Base-by-base conservation (phyloP, 2,888 invertebrate species). In the Dynastes hyllus region DNA sequence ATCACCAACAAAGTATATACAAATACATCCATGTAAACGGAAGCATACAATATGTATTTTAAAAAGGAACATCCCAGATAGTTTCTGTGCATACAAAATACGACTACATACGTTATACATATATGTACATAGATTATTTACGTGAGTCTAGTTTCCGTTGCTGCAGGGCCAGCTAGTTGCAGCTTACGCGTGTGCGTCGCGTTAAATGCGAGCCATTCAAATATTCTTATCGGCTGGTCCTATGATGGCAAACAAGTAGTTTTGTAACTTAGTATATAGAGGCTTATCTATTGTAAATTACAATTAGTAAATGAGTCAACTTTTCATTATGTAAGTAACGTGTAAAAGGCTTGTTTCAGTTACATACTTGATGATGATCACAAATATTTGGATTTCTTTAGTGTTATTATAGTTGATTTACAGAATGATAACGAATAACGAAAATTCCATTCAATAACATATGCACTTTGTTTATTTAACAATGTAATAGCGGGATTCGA, bases 221-320 rank as follows among this genome's bases (percentile, higher is more conserved):
- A 58, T 9, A 22, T n/a, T 58, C 55, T 58, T 58, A 58, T 58
- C 55, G 3, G 53, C n/a, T 45, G n/a, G 53, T 58, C 5, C 22
- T 22, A 5, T 2, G 53, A 5, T 53, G 55, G 16, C 22, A 22
- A 58, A 58, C 6, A 1, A 58, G 16, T 16, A 22, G 55, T 58
- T 22, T 22, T 27, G 8, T 58, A 58, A 58, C 55, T 58, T 27
- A 45, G 11, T 45, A 45, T 11, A 45, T 11, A 37, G 32, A 5
- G 8, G 16, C 55, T 58, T 58, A 58, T 58, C 55, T 58, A 58
- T 22, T 22, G 16, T 58, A 58, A 58, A 58, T 58, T 58, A 58
- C 55, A 58, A 58, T 58, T 22, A 58, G 55, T 58, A 16, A 58
- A 58, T 58, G 55, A 58, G 55, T 58, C 55, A 58, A 58, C 16